phyloP scores from a whole-genome alignment of 2,888 invertebrate genomes.

The Dasypogon diadema region DNA sequence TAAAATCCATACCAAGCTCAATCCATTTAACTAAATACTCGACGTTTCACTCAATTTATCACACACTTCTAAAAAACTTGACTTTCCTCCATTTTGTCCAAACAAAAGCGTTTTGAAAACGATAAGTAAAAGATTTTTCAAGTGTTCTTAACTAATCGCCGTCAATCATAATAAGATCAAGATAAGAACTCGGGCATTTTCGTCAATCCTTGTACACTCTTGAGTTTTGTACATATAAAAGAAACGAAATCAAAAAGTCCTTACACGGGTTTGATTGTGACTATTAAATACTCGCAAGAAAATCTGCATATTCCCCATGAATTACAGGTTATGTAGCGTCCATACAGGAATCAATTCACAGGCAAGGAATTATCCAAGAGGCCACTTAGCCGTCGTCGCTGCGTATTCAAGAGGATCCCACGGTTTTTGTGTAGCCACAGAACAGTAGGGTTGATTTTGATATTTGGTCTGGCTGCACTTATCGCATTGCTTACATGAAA shows the following conservation, averaged over 20 bases:
- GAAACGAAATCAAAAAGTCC: constrained; percentile 8
- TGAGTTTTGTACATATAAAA: not conserved
- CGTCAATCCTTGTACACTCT: constrained; percentile 5
- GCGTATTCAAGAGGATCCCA: constrained; percentile 63
- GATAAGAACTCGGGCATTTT: constrained; percentile 11
- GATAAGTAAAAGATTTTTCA: not conserved
- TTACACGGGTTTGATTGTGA: not conserved
- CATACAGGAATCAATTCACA: not conserved
- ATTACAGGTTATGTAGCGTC: not conserved
- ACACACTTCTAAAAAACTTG: constrained; percentile 25
- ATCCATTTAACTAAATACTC: too few relatives aligned
- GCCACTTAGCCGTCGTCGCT: constrained; percentile 56
- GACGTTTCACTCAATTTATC: too few relatives aligned
- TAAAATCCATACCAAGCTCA: too few relatives aligned
- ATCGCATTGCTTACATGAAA: constrained; percentile 31
- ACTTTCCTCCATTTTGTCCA: constrained; percentile 19
- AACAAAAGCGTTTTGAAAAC: not conserved
- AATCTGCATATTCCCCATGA: constrained; percentile 32
- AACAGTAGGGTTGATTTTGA: constrained; percentile 61
- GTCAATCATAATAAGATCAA: constrained; percentile 42
- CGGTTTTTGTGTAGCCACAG: constrained; percentile 68
- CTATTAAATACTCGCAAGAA: constrained; percentile 1
- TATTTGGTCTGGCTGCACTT: constrained; percentile 51
- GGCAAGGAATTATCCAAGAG: constrained; percentile 44
- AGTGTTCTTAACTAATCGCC: constrained; percentile 27